Base-by-base conservation (phyloP, 2,888 invertebrate species). In the Cybosia mesomella region DNA sequence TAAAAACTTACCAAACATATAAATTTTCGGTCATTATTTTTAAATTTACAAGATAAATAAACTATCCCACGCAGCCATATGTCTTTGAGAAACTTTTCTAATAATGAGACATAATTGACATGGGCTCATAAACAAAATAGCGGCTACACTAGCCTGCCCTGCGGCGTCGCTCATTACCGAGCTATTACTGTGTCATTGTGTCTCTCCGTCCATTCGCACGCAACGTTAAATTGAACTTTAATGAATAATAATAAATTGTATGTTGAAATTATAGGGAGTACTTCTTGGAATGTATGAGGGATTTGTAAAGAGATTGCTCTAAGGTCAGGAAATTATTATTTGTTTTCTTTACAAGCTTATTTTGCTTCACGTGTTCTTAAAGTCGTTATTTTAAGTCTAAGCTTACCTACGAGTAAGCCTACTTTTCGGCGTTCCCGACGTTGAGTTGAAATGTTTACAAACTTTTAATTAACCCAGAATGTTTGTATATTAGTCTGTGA, bases 121-220 rank as follows among this genome's bases (percentile, higher is more conserved):
- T 55, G 13, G 13, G 64, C 49, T 34, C 34, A 57, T 67, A 66
- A 66, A 64, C 59, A 60, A 63, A 53, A 54, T 60, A 63, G 49
- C 49, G 53, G 21, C 22, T n/a, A 57, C 28, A 67, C 67, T 57
- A 67, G 54, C 55, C 54, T 61, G 67, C 70, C 81, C 79, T 77
- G 79, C 82, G 79, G 81, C 80, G 72, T 39, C 60, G 54, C 73
- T 81, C 81, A 82, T 81, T 81, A 81, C 81, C 36, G 65, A 24
- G 64, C 72, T 68, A 81, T 81, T 81, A 81, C 73, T 24, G 75
- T 74, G 81, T 81, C 76, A 74, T 64, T 71, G 71, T 67, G 81
- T 76, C 67, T 60, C 72, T 76, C 65, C 66, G 70, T 68, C 60
- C 58, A 69, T 68, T 34, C 43, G 66, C 66, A 70, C 66, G 66